Evolutionary conservation across 2,113 vertebrate species (phyloP).

Genomic region (Ovis aries): ARS-UI_Ramb_v3.0 NC_056054.1:63376501-63377000

Average conservation of each 20-base stretch:
- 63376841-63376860: not conserved
- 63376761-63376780: not conserved
- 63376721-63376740: not conserved
- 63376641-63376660: not conserved
- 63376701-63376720: not conserved
- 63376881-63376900: not conserved
- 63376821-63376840: not conserved
- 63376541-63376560: not conserved
- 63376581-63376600: not conserved
- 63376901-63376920: not conserved
- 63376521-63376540: not conserved
- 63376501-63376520: not conserved
- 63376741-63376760: not conserved
- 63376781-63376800: not conserved
- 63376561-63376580: not conserved
- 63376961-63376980: conserved; percentile 14
- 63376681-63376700: not conserved
- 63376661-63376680: not conserved
- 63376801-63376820: not conserved
- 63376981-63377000: not conserved
- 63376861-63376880: not conserved
- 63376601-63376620: not conserved
- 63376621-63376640: not conserved
- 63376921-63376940: not conserved
- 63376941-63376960: not conserved